phyloP scores from a whole-genome alignment of 2,797 vertebrate species.

The Hippocampus kuda region DNA sequence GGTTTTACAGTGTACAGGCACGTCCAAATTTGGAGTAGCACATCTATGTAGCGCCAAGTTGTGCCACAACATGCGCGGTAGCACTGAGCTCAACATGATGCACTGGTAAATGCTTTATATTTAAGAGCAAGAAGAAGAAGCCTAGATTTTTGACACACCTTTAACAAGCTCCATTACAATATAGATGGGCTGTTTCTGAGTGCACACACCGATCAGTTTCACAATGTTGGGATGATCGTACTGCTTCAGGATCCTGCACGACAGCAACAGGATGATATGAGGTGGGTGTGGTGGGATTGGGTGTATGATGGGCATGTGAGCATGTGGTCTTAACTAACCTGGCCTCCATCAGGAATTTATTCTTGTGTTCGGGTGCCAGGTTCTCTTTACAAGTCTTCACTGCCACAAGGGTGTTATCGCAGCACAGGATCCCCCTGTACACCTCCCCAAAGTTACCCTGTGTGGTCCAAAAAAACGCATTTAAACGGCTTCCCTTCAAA shows the following conservation, averaged over 20 bases:
- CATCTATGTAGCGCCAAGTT: too few species aligned
- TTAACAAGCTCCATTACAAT: conserved; percentile 95
- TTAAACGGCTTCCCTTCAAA: not conserved
- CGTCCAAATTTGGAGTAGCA: too few species aligned
- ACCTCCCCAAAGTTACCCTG: conserved; percentile 98
- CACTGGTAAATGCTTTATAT: too few species aligned
- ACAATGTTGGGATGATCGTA: conserved; percentile 93
- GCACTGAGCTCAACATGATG: too few species aligned
- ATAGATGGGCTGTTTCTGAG: conserved; percentile 93
- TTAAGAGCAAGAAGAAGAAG: too few species aligned
- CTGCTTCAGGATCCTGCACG: conserved; percentile 88
- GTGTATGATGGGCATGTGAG: conserved; percentile 8
- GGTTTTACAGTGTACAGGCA: too few species aligned
- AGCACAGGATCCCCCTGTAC: conserved; percentile 77
- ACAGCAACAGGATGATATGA: not conserved
- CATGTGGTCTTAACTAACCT: conserved; percentile 58
- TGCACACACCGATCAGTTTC: conserved; percentile 88
- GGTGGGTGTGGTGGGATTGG: not conserved
- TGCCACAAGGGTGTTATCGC: conserved; percentile 79
- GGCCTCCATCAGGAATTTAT: conserved; percentile 93
- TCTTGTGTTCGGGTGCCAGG: conserved; percentile 81
- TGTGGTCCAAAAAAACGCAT: not conserved
- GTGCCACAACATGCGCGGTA: too few species aligned
- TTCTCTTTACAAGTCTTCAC: conserved; percentile 91
- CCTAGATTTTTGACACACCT: conserved; percentile 55